Percentiles rank a stretch among this genome's conserved stretches.
Conservation (phyloP, 2,797 vertebrate species). For the Anguilla pacifica region DNA sequence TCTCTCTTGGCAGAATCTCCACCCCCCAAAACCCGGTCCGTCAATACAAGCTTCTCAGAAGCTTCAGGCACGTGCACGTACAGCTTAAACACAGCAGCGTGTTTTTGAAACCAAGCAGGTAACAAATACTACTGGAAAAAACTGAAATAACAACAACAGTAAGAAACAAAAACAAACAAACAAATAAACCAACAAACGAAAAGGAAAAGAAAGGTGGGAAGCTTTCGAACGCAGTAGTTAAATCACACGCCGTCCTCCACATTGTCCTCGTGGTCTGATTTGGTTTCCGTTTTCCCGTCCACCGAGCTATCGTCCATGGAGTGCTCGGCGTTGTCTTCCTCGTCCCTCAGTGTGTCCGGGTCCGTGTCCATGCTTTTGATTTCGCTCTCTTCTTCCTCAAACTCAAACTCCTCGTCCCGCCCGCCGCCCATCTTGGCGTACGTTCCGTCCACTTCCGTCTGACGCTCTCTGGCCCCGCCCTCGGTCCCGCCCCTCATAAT, state of each 20-base stretch:
- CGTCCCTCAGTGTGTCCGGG: conserved; percentile 94
- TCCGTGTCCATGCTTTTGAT: conserved; percentile 99
- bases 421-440: conserved; percentile 86
- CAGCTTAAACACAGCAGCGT: conserved; percentile 89
- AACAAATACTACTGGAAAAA: conserved; percentile 86
- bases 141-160: background rate
- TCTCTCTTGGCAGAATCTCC: conserved; percentile 81
- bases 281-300: conserved; percentile 99
- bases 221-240: conserved; percentile 85
- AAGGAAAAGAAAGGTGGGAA: conserved; percentile 72
- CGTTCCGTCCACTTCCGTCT: conserved; percentile 88
- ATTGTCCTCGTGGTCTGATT: conserved; percentile 98
- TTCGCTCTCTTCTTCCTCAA: conserved; percentile 94
- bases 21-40: conserved; percentile 70
- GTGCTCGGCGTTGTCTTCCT: conserved; percentile 95
- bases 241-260: conserved; percentile 97
- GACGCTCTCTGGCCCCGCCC: conserved; percentile 82
- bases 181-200: conserved; percentile 45
- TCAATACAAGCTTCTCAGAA: conserved; percentile 93
- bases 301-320: conserved; percentile 99
- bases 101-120: conserved; percentile 84
- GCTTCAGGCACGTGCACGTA: conserved; percentile 97
- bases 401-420: conserved; percentile 90
- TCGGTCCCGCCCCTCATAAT: conserved; percentile 67
- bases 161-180: conserved; percentile 19